Base-by-base conservation (phyloP, 2,888 invertebrate genomes). In the Sinohyriopsis cumingii region DNA sequence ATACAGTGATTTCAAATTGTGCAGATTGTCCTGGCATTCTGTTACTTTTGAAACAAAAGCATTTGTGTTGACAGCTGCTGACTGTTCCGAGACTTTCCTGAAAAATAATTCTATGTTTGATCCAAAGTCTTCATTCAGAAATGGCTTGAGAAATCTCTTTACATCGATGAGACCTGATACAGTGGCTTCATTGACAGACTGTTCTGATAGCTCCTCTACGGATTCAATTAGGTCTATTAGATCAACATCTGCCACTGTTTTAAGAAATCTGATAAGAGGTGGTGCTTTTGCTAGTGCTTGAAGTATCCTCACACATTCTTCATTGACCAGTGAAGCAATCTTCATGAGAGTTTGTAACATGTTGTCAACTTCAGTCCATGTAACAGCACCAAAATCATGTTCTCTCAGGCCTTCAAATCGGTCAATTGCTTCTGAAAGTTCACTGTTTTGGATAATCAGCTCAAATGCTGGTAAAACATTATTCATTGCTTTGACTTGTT, bases 181-280 rank as follows among this genome's bases (percentile, higher is more conserved):
- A 25, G 82, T 79, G 6, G 78, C 76, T 61, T 79, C 82, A 54
- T 68, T 68, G 3, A 82, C 79, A 65, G 72, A 79, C 56, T 81
- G 79, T 53, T 82, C 81, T 18, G 82, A 80, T 68, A 80, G 80
- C 61, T 82, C 80, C 60, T 82, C 82, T 1, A 81, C 81, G 9
- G 82, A 79, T 71, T 82, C 82, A 59, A 82, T 82, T 0, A 81
- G 68, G 65, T 80, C 80, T 53, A 78, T 69, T 15, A 82, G 72
- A 61, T 82, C 82, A 57, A 81, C 82, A 20, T 77, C 74, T n/a
- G 74, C 66, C 5, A 78, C 75, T 1, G 63, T 59, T 24, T 60
- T 59, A 9, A 82, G 53, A 69, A 82, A 82, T 9, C 67, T 64
- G 0, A 82, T 53, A 22, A 82, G 65, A 0, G 65, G n/a, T 3